These are phyloP conservation scores for Phocoena sinus DNA, from an alignment of 2,113 vertebrate species.

Conservation along the genomic window DNA sequence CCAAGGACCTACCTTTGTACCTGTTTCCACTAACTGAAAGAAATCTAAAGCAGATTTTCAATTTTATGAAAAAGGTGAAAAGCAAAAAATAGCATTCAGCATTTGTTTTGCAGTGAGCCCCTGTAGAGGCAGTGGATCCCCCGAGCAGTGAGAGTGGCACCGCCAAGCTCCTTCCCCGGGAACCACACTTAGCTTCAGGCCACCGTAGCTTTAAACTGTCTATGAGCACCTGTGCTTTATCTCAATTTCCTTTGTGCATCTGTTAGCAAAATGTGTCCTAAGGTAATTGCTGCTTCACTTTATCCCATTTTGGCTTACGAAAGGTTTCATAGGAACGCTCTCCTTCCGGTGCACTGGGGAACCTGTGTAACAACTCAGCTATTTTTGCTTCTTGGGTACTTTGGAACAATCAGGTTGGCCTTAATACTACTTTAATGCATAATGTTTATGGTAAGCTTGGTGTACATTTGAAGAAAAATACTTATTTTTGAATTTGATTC, in stretches of 20 bases:
- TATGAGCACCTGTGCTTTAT: not conserved
- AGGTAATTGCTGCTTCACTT: not conserved
- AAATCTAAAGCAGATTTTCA: not conserved
- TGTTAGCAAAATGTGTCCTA: not conserved
- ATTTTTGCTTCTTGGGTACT: not conserved
- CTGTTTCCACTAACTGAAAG: not conserved
- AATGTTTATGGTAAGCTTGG: not conserved
- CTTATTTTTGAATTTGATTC: slow-evolving; percentile 37
- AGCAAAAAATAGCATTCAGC: not conserved
- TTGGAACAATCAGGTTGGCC: not conserved
- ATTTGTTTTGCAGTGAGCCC: not conserved
- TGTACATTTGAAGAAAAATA: not conserved
- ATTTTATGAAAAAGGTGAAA: not conserved
- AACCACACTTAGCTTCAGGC: not conserved
- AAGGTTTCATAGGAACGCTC: not conserved
- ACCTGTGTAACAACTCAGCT: not conserved
- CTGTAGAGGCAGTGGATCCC: not conserved
- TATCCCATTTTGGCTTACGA: not conserved
- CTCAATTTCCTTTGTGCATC: not conserved
- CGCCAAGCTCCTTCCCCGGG: not conserved
- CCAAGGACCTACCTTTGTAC: not conserved
- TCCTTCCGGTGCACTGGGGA: not conserved
- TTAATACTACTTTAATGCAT: not conserved
- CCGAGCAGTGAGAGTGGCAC: not conserved
- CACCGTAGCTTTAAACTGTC: not conserved